Conservation (phyloP, 2,888 invertebrate species). For the Callyntrura guangdongensis region DNA sequence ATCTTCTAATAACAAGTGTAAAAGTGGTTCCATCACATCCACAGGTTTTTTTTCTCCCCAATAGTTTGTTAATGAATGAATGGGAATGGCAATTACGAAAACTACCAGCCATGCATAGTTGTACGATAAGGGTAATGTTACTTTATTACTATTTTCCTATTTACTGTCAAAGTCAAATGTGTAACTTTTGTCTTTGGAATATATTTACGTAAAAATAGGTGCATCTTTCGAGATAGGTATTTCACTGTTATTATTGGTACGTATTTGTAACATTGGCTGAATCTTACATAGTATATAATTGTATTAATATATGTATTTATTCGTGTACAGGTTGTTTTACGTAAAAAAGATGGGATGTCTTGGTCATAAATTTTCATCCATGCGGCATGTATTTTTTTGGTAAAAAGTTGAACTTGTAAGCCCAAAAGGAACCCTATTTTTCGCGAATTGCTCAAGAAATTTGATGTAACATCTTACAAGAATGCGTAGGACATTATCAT, state of each 20-base stretch:
- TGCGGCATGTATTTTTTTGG: slow-evolving; percentile 47
- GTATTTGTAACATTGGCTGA: not conserved
- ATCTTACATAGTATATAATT: not conserved
- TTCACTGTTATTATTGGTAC: not conserved
- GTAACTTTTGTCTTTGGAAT: not conserved
- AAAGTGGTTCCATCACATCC: not conserved
- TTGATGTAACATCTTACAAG: slow-evolving; percentile 58
- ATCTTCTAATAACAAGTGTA: not conserved
- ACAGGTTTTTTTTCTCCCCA: slow-evolving; percentile 48
- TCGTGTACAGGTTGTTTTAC: not conserved
- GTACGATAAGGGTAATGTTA: not conserved
- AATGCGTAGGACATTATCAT: slow-evolving; percentile 43
- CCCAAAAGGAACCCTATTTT: slow-evolving; percentile 44
- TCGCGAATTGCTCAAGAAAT: slow-evolving; percentile 55
- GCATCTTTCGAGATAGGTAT: not conserved
- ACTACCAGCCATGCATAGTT: slow-evolving; percentile 19
- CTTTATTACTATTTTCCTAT: slow-evolving; percentile 7
- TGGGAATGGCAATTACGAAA: slow-evolving; percentile 44
- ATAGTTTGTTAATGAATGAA: slow-evolving; percentile 66
- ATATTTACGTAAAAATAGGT: not conserved
- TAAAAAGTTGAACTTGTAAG: slow-evolving; percentile 55
- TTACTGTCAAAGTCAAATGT: slow-evolving; percentile 23
- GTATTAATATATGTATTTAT: not conserved
- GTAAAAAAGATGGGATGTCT: slow-evolving; percentile 18
- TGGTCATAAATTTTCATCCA: slow-evolving; percentile 43